Percentiles rank a stretch among this genome's conserved stretches.
phyloP scores from a whole-genome alignment of 2,113 vertebrate genomes.

The Amphiprion ocellaris region DNA sequence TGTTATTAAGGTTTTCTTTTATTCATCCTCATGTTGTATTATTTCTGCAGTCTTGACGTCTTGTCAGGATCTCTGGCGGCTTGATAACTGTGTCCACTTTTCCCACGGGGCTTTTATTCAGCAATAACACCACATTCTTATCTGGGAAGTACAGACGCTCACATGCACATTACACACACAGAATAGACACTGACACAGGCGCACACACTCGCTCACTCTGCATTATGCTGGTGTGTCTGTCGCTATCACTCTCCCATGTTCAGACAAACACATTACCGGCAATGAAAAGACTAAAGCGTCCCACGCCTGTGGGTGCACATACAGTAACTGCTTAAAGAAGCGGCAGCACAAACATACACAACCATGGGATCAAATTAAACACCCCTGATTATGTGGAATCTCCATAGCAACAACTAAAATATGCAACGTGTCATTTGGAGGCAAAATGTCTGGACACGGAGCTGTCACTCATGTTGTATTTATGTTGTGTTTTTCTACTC shows the following conservation, averaged over 20 bases:
- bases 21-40: slow-evolving; percentile 44
- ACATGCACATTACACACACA: slow-evolving; percentile 25
- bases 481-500: slow-evolving; percentile 19
- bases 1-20: slow-evolving; percentile 49
- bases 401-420: slow-evolving; percentile 20
- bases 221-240: not conserved
- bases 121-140: slow-evolving; percentile 57
- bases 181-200: not conserved
- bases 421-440: not conserved
- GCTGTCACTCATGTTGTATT: slow-evolving; percentile 31
- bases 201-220: not conserved
- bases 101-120: slow-evolving; percentile 55
- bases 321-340: not conserved
- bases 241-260: slow-evolving; percentile 6
- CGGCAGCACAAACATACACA: slow-evolving; percentile 1
- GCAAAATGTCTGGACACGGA: not conserved
- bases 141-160: slow-evolving; percentile 60
- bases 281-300: slow-evolving; percentile 8
- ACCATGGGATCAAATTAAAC: slow-evolving; percentile 3
- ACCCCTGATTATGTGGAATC: slow-evolving; percentile 14
- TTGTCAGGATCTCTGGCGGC: slow-evolving; percentile 58
- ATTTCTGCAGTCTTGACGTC: slow-evolving; percentile 36
- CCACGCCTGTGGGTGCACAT: slow-evolving; percentile 9
- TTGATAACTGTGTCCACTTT: slow-evolving; percentile 57
- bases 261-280: slow-evolving; percentile 2